Base-by-base conservation (phyloP, 2,797 vertebrate genomes). In the Oreortyx pictus region DNA sequence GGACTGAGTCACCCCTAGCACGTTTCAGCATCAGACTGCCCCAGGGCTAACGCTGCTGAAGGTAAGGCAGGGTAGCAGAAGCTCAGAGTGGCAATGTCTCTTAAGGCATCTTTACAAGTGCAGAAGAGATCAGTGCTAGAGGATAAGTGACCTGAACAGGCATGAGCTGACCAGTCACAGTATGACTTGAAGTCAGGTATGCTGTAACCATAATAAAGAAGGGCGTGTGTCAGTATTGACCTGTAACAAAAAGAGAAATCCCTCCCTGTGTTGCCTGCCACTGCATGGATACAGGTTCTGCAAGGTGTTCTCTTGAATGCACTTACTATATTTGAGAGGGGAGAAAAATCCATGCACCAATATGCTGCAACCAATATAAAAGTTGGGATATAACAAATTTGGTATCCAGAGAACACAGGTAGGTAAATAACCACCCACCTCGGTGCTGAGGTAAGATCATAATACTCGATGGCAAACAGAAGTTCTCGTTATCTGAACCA, bases 391-490 rank as follows among this genome's bases (percentile, higher is more conserved):
- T 25, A 18, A 39, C 49, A 71, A 91, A 54, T 29, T 9, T 10
- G 47, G 39, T 83, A 46, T 84, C 52, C 86, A 39, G 12, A 84
- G 37, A 41, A 7, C 41, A 44, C 22, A 49, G 10, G 16, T 24
- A 46, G 39, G 50, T 77, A 88, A 91, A 88, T 73, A 91, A 3
- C 33, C 25, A 39, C n/a, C 14, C 3, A 81, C 23, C 44, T 61
- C 56, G 49, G 27, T 0, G 2, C 16, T 39, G 22, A 78, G 75
- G 52, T 52, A 24, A 82, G 75, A 49, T 39, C 15, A 5, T 64
- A 66, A 29, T 66, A 73, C 13, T 70, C 49, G 16, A 82, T 89
- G 78, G 35, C 16, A 86, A 81, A 88, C 62, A 78, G 85, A 89
- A 70, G 61, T 35, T 84, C 2, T 62, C 78, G 29, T 27, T 70